A percentile compares a stretch with the other conserved stretches of the same genome.
Conservation (phyloP, 2,113 vertebrate genomes). For the Thamnaconus septentrionalis region DNA sequence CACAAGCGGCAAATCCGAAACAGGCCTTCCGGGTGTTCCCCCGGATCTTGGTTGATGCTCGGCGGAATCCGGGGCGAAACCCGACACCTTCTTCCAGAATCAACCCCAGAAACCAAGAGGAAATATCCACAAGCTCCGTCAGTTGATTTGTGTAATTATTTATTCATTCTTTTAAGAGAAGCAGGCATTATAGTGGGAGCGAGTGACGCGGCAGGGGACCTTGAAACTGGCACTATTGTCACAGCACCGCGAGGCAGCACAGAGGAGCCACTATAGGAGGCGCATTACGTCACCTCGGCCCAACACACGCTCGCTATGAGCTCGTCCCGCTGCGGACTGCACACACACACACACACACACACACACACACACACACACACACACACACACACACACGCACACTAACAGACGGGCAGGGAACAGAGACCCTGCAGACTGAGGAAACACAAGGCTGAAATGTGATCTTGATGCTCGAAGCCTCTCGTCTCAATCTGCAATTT, state of each 20-base stretch:
- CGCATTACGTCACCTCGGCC: constrained; percentile 65
- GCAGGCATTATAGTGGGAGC: too few relatives aligned
- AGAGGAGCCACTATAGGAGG: constrained; percentile 71
- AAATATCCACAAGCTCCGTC: too few relatives aligned
- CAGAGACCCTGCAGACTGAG: constrained; percentile 3
- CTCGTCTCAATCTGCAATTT: constrained; percentile 8
- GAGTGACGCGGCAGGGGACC: too few relatives aligned
- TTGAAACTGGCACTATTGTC: constrained; percentile 61
- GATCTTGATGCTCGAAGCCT: not conserved
- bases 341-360: constrained; percentile 7
- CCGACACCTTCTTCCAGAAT: too few relatives aligned
- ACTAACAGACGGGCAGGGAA: constrained; percentile 8
- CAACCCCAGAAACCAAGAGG: too few relatives aligned
- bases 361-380: constrained; percentile 27
- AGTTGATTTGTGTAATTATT: too few relatives aligned
- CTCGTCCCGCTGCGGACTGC: constrained; percentile 21
- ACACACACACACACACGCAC: constrained; percentile 4
- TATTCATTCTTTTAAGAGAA: too few relatives aligned
- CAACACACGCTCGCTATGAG: constrained; percentile 36
- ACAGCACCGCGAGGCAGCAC: constrained; percentile 59
- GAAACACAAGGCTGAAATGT: constrained; percentile 1
- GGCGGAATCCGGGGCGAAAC: too few relatives aligned
- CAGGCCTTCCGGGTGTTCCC: too few relatives aligned
- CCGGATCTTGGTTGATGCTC: too few relatives aligned
- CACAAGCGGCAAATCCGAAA: too few relatives aligned